Percentiles rank a stretch among this genome's conserved stretches.
Conservation (phyloP, 2,888 invertebrate genomes). For the Peribatodes rhomboidaria region DNA sequence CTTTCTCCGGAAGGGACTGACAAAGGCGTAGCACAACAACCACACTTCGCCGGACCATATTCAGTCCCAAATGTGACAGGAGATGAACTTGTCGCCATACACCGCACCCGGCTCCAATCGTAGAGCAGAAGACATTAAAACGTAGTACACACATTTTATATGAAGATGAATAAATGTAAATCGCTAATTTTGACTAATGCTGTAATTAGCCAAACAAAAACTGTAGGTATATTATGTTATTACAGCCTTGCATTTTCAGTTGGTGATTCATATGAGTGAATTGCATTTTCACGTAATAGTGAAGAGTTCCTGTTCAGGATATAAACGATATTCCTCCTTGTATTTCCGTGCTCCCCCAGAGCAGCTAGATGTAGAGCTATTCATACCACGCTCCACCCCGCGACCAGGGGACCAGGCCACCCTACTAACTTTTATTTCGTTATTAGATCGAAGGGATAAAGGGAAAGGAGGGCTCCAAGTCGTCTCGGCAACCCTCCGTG, state of each 20-base stretch:
- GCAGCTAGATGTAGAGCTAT: constrained; percentile 42
- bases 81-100: too few species aligned
- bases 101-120: too few species aligned
- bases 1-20: too few species aligned
- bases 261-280: background rate
- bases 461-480: constrained; percentile 56
- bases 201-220: too few species aligned
- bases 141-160: too few species aligned
- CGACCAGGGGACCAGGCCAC: constrained; percentile 68
- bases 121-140: too few species aligned
- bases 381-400: constrained; percentile 59
- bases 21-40: too few species aligned
- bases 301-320: constrained; percentile 1
- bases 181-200: too few species aligned
- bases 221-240: too few species aligned
- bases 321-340: constrained; percentile 23
- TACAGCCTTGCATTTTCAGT: background rate
- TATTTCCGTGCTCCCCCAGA: constrained; percentile 27
- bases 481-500: constrained; percentile 43
- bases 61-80: too few species aligned
- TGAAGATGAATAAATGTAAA: too few species aligned
- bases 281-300: constrained; percentile 9
- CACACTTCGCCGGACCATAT: too few species aligned
- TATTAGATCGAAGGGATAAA: constrained; percentile 72
- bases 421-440: constrained; percentile 82